Evolutionary conservation across 1,140 invertebrate species (phyloP), one percentile per base, ranked within the genome.

Genomic region (Rhyacophila brunnea): DNA sequence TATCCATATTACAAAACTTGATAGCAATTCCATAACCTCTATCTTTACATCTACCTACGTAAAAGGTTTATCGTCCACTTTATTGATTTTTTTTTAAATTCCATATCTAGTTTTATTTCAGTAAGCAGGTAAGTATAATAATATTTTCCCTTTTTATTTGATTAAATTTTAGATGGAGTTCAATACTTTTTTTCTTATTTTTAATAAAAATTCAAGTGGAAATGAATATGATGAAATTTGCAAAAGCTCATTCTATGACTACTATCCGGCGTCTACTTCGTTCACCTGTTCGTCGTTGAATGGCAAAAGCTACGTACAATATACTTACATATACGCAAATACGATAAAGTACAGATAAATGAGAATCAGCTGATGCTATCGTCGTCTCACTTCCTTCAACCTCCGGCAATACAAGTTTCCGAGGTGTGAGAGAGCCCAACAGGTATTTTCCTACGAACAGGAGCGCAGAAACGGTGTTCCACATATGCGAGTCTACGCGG

Each of bases 401-500:
- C 3, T 3, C 23, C 9, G 9, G 23, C 23, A 28, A 28, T 28
- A 28, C 23, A 28, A 28, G 9, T 28, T 23, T 13, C 44, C 28
- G 35, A 53, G 32, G 43, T 14, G 50, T 35, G 42, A 51, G 40
- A 46, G 32, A 35, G 38, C 3, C 35, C 10, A 46, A 46, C 11
- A 36, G 23, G 48, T 58, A 34, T 35, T 14, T 38, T 44, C 45
- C 15, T 28, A 35, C 15, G 5, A 19, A 52, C 11, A 38, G 14
- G 13, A 15, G 10, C 36, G 15, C 58, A 10, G 52, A 52, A 49
- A 40, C 36, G 47, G 52, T 38, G 52, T 20, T 38, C 47, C 55
- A 57, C 46, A 57, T 57, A 35, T 49, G 46, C 23, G 46, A 32
- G 53, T 48, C 46, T 56, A 57, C 20, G 45, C 43, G 18, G 13